A percentile compares a stretch with the other conserved stretches of the same genome.
These are phyloP conservation scores for Ictalurus furcatus DNA, from an alignment of 2,113 vertebrate species.

Conservation along the genomic window DNA sequence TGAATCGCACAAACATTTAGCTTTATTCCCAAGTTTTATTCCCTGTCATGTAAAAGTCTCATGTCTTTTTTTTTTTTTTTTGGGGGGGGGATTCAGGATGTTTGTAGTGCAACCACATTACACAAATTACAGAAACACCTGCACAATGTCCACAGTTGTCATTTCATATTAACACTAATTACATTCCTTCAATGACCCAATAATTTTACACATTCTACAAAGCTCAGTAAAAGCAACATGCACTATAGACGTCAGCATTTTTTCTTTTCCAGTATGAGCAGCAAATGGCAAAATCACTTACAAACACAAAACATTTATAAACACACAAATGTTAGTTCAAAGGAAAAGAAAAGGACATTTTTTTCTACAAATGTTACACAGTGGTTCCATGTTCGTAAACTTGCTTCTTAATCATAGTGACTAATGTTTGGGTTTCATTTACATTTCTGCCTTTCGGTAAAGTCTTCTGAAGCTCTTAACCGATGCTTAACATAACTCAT, in stretches of 20 bases:
- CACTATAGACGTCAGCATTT: not conserved
- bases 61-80: not conserved
- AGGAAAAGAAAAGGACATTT: not conserved
- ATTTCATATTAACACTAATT: slow-evolving; percentile 11
- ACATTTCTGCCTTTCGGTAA: not conserved
- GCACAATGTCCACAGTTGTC: slow-evolving; percentile 11
- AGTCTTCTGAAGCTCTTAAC: not conserved
- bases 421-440: not conserved
- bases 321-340: not conserved
- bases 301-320: slow-evolving; percentile 7
- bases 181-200: not conserved
- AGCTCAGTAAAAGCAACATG: not conserved
- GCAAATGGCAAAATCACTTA: slow-evolving; percentile 4
- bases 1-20: not conserved
- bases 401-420: not conserved
- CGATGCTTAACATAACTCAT: not conserved
- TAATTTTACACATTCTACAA: slow-evolving; percentile 11
- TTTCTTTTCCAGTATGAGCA: not conserved
- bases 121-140: slow-evolving; percentile 6
- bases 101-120: not conserved
- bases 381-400: not conserved
- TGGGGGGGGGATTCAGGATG: not conserved
- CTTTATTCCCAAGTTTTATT: slow-evolving; percentile 16
- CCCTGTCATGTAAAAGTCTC: not conserved
- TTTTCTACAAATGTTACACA: not conserved